Conservation (phyloP, 1,140 invertebrate species). For the Lepeophtheirus salmonis region DNA sequence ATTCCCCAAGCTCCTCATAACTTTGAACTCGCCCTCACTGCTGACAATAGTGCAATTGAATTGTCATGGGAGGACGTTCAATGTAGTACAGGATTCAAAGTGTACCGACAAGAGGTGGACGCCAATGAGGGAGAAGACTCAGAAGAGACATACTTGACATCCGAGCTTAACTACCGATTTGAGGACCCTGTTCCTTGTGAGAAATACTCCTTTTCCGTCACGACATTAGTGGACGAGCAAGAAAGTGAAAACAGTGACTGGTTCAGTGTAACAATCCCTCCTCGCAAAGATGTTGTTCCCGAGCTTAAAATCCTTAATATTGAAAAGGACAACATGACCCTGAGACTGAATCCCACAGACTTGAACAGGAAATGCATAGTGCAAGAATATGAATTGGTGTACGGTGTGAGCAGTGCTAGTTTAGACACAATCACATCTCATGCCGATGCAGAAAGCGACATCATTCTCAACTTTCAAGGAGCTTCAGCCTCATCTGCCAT, state of each 20-base stretch:
- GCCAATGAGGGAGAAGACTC: neutral
- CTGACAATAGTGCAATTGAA: neutral
- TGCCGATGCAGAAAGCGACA: neutral
- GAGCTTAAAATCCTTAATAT: conserved; percentile 3
- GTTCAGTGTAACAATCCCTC: neutral
- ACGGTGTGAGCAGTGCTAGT: neutral
- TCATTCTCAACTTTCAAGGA: neutral
- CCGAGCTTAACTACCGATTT: neutral
- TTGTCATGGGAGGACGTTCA: conserved; percentile 9
- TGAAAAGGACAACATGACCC: conserved; percentile 4
- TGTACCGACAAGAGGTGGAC: neutral
- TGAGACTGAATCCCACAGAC: conserved; percentile 4
- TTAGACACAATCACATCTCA: neutral
- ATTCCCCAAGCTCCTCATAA: neutral
- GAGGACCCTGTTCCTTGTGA: conserved; percentile 6
- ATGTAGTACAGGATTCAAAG: conserved; percentile 9
- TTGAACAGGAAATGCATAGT: neutral
- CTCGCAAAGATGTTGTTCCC: neutral
- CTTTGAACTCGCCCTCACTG: neutral
- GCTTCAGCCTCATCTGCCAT: neutral
- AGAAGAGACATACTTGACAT: neutral
- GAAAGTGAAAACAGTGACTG: neutral
- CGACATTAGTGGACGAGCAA: conserved; percentile 6
- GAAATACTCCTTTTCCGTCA: neutral
- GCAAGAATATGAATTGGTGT: neutral